Conservation (phyloP, 2,113 vertebrate species). For the Pachycephala philippinensis region DNA sequence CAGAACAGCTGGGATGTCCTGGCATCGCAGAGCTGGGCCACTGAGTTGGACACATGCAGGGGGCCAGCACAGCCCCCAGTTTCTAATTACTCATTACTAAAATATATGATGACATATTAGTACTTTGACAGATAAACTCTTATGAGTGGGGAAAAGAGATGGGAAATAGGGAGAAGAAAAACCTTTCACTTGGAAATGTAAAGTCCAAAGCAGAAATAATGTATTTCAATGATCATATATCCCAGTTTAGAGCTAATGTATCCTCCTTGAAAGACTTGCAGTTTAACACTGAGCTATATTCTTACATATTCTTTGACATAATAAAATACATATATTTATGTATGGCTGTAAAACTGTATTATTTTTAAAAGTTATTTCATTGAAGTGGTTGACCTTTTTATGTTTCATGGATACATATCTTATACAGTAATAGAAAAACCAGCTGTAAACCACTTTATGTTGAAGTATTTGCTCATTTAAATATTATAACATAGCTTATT, state of each 20-base stretch:
- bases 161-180: neutral
- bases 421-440: neutral
- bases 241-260: neutral
- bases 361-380: constrained; percentile 46
- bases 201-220: neutral
- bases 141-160: neutral
- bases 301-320: constrained; percentile 26
- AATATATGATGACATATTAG: rapidly evolving
- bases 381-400: constrained; percentile 34
- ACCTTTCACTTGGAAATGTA: neutral
- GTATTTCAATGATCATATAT: neutral
- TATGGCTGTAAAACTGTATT: constrained; percentile 25
- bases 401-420: neutral
- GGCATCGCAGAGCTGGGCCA: neutral
- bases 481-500: neutral
- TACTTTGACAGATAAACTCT: neutral
- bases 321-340: constrained; percentile 29
- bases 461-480: neutral
- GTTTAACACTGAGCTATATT: neutral
- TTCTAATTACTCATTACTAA: neutral
- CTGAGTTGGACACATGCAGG: rapidly evolving
- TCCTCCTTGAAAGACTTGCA: neutral
- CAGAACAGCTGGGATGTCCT: neutral
- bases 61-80: neutral
- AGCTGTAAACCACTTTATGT: neutral